Evolutionary conservation across 1,140 invertebrate species (phyloP), one percentile per base, ranked within the genome.

Genomic region (Caenorhabditis brenneri): DNA sequence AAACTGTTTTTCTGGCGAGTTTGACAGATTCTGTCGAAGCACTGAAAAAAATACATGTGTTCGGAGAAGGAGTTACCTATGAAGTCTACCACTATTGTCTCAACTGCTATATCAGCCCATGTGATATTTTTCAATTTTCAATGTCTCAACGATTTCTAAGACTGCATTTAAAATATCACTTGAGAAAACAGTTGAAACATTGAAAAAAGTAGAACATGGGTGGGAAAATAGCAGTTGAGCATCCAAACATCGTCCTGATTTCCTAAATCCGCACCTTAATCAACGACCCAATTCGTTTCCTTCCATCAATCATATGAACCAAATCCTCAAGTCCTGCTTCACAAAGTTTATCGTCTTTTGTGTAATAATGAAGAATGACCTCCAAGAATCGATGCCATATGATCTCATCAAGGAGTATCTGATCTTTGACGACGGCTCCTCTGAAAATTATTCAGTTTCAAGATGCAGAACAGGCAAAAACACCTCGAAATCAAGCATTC

Each of bases 401-500:
- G 6, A 12, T 22, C 22, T 74, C 46, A 0, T 46, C 36, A 1
- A 83, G 39, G 22, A 55, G 39, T n/a, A 83, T 48, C 27, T 83
- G 81, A 58, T 83, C 81, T 16, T 83, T 83, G 10, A 83, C 81
- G 16, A 83, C 81, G 12, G 81, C 81, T 29, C 81, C 81, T 51
- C 81, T 36, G 39, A 42, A 42, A 42, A 6, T 42, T 6, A 42
- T 6, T 12, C 39, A 42, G 5, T 42, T 42, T 42, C 39, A 42
- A 42, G 5, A 12, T 42, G 5, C 39, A 12, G 12, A 42, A 42
- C n/a, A n/a, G n/a, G n/a, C n/a, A 42, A 42, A 42, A 42, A 5
- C 5, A 42, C 39, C 39, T 42, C 10, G 65, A 74, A 42, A 74
- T 74, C 19, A 74, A n/a, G n/a, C 65, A 74, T 42, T 74, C 65